These are phyloP conservation scores for Zosterops pallidus DNA, from an alignment of 2,113 vertebrate species.

Conservation along the genomic window DNA sequence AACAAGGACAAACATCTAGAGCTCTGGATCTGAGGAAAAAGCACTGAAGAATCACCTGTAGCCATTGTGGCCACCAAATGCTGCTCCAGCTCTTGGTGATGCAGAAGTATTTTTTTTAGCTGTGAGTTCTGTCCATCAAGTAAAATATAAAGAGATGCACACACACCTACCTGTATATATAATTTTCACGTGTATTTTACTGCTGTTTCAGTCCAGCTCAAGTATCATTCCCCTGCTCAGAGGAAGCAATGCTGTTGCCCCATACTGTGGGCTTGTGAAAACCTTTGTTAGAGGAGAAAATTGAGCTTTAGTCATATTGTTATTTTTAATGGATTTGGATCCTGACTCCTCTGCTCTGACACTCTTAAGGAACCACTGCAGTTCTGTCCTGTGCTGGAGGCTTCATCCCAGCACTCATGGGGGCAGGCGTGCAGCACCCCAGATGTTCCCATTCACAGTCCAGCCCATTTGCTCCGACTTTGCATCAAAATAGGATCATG, in stretches of 20 bases:
- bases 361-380: background rate
- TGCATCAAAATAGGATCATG: background rate
- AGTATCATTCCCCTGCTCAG: background rate
- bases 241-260: background rate
- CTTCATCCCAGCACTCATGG: background rate
- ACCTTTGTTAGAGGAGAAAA: background rate
- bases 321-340: background rate
- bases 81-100: background rate
- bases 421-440: background rate
- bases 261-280: background rate
- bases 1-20: background rate
- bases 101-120: background rate
- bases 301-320: background rate
- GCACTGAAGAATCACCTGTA: background rate
- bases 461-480: background rate
- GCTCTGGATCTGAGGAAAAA: background rate
- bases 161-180: too few relatives aligned
- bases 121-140: background rate
- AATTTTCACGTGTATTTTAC: background rate
- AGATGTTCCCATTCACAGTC: background rate
- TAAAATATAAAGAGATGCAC: background rate
- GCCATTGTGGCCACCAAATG: background rate
- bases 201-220: background rate
- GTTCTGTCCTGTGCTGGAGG: background rate
- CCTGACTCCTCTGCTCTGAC: background rate